Conservation (phyloP, 2,797 vertebrate species). For the Catharus ustulatus region DNA sequence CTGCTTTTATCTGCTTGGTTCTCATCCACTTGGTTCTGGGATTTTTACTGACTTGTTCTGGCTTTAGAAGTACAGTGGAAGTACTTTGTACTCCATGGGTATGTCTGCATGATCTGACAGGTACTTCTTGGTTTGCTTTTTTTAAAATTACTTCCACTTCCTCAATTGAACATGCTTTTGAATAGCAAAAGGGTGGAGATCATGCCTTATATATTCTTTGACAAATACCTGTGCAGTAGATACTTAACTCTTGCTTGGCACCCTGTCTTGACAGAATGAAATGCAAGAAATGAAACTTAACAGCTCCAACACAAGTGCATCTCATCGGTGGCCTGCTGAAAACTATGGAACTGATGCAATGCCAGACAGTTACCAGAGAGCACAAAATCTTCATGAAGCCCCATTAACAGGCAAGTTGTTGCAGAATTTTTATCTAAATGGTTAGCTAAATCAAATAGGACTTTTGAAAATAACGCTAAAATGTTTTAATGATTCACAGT, state of each 20-base stretch:
- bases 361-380: conserved; percentile 86
- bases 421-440: background rate
- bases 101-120: background rate
- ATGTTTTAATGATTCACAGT: background rate
- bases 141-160: background rate
- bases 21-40: background rate
- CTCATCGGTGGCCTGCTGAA: conserved; percentile 87
- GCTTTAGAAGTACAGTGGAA: background rate
- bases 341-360: conserved; percentile 84
- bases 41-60: background rate
- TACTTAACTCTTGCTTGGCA: background rate
- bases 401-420: conserved; percentile 87
- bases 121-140: background rate
- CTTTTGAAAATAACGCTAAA: background rate
- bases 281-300: conserved; percentile 92
- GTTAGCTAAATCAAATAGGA: background rate
- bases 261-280: conserved; percentile 84
- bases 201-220: background rate
- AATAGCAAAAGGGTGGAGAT: background rate
- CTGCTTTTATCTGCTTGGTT: background rate
- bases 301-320: conserved; percentile 75
- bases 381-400: conserved; percentile 89
- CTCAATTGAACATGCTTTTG: background rate
- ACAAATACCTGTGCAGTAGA: background rate
- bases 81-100: background rate